Base-by-base conservation (phyloP, 2,888 invertebrate genomes). In the Caenorhabditis drosophilae region DNA sequence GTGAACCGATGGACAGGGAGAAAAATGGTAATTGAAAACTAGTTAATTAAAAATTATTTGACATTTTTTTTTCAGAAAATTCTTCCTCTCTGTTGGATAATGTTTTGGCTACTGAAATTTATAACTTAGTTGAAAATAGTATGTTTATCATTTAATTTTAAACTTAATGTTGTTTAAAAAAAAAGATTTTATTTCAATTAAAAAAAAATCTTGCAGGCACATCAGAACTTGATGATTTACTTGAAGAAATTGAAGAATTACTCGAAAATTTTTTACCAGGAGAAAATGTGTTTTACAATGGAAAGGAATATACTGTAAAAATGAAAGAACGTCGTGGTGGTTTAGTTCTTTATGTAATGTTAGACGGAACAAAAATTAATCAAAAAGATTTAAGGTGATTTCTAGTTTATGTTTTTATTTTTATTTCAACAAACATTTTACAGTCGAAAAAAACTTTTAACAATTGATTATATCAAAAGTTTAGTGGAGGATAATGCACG, bases 331-430 rank as follows among this genome's bases (percentile, higher is more conserved):
- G 51, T n/a, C 15, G 54, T 9, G 64, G 64, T 9, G 64, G 64
- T 11, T 38, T 64, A 9, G 54, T 50, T 0, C 22, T 46, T 0
- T 64, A 59, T 22, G 46, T 49, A 34, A 59, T 64, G 64, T 42
- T 35, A 2, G 59, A 59, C 22, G 64, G 59, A 9, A 27, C 57
- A 3, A 63, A 63, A 41, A 63, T 63, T 4, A 56, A 56, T 22
- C 57, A 63, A 18, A 25, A 58, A 7, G 63, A 63, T 47, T 58
- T 63, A 40, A 63, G 52, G n/a, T n/a, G n/a, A n/a, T n/a, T n/a
- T n/a, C n/a, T n/a, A n/a, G n/a, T n/a, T n/a, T n/a, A n/a, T n/a
- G n/a, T n/a, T n/a, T n/a, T n/a, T n/a, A n/a, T n/a, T n/a, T n/a
- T n/a, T n/a, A n/a, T n/a, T n/a, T n/a, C n/a, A n/a, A n/a, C n/a